Conservation (phyloP, 2,888 invertebrate species). For the Habrosyne pyritoides region DNA sequence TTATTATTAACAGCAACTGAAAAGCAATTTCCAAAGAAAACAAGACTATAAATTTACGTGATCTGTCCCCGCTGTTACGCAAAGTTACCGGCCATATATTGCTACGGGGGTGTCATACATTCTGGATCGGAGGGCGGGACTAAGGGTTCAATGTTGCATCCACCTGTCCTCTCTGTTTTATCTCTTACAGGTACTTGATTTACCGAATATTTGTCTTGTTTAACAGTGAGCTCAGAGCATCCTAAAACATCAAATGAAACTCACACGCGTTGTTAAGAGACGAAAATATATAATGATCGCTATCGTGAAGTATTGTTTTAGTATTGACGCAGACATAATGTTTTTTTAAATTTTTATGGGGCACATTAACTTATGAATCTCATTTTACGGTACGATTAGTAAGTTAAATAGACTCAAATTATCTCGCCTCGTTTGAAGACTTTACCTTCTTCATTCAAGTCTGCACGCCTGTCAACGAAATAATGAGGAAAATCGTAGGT, state of each 20-base stretch:
- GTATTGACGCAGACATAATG: not conserved
- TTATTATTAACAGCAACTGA: slow-evolving; percentile 18
- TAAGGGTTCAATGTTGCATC: slow-evolving; percentile 43
- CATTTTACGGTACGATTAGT: not conserved
- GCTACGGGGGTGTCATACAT: slow-evolving; percentile 45
- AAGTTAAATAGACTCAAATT: not conserved
- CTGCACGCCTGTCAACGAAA: not conserved
- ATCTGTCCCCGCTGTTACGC: slow-evolving; percentile 49
- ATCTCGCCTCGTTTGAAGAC: not conserved
- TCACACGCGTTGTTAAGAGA: slow-evolving; percentile 6
- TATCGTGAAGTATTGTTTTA: not conserved
- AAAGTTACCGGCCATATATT: slow-evolving; percentile 50
- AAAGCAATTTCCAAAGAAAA: slow-evolving; percentile 41
- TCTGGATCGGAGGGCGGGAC: slow-evolving; percentile 32
- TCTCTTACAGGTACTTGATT: slow-evolving; percentile 8
- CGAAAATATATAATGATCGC: not conserved
- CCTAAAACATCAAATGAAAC: not conserved
- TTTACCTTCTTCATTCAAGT: not conserved
- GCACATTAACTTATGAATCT: not conserved
- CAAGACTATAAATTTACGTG: slow-evolving; percentile 54
- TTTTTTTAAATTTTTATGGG: not conserved
- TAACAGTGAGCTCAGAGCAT: not conserved
- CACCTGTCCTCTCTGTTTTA: slow-evolving; percentile 38
- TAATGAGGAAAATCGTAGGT: not conserved
- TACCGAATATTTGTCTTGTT: not conserved